Conservation (phyloP, 2,113 vertebrate genomes). For the Opisthocomus hoazin region DNA sequence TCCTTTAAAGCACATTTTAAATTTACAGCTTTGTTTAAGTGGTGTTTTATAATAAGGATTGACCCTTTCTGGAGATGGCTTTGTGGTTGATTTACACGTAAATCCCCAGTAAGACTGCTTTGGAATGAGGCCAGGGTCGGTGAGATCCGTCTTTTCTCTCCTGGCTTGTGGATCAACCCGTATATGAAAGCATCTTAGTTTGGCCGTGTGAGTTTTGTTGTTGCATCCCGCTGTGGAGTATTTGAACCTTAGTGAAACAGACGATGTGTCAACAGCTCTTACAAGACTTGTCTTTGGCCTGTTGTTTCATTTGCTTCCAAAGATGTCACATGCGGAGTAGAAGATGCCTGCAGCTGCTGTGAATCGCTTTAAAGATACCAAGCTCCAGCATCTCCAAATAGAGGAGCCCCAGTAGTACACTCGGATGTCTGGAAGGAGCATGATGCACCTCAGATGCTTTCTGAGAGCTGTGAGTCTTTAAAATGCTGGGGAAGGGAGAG, state of each 20-base stretch:
- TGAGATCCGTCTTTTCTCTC: background rate
- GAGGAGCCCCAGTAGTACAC: background rate
- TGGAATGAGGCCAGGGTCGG: background rate
- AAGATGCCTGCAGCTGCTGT: background rate
- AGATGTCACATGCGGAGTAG: background rate
- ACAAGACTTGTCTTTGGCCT: background rate
- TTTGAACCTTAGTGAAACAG: constrained; percentile 2
- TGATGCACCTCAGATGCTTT: background rate
- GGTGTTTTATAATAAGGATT: background rate
- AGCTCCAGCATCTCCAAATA: background rate
- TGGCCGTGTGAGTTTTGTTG: background rate
- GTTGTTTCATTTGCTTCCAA: constrained; percentile 14
- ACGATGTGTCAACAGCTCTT: constrained; percentile 3
- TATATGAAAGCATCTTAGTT: background rate
- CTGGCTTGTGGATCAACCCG: background rate
- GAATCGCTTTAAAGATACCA: background rate
- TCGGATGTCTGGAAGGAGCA: background rate
- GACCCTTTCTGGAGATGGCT: constrained; percentile 21
- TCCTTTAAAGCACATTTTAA: background rate
- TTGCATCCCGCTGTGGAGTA: background rate
- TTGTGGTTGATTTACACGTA: constrained; percentile 5
- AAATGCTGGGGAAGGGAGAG: background rate
- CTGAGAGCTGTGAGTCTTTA: background rate
- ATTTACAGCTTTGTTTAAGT: constrained; percentile 8
- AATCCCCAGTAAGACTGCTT: background rate